Conservation (phyloP, 2,888 invertebrate species). For the Argyra leucocephala region DNA sequence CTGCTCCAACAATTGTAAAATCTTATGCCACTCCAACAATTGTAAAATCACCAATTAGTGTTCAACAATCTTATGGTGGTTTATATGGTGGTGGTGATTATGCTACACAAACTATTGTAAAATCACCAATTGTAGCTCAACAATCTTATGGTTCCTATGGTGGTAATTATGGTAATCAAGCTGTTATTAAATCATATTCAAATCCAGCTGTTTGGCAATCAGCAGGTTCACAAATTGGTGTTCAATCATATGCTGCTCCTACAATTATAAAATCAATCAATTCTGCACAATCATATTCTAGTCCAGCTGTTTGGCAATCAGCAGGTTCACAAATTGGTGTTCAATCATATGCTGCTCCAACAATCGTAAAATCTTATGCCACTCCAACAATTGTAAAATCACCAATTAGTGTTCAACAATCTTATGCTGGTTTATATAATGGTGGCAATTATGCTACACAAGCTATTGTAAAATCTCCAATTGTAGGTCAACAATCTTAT, state of each 20-base stretch:
- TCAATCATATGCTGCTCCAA: neutral
- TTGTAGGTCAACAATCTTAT: too few species aligned
- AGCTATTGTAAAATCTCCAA: neutral
- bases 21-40: neutral
- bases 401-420: neutral
- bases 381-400: neutral
- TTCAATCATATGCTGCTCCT: slow-evolving; percentile 15
- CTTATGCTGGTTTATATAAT: neutral
- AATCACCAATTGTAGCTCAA: too few species aligned
- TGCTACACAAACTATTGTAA: neutral
- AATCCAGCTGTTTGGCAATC: neutral
- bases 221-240: slow-evolving; percentile 10
- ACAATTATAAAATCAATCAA: neutral
- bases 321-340: slow-evolving; percentile 8
- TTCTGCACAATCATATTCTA: neutral
- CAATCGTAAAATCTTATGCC: neutral
- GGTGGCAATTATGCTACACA: neutral
- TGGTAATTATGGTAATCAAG: too few species aligned
- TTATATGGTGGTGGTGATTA: too few species aligned
- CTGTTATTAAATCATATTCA: neutral
- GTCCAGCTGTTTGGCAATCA: slow-evolving; percentile 17
- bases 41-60: neutral
- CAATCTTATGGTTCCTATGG: too few species aligned
- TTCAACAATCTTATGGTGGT: neutral
- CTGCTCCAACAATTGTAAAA: neutral